These are phyloP conservation scores for Leptura quadrifasciata DNA, from an alignment of 2,888 invertebrate species.

Conservation along the genomic window DNA sequence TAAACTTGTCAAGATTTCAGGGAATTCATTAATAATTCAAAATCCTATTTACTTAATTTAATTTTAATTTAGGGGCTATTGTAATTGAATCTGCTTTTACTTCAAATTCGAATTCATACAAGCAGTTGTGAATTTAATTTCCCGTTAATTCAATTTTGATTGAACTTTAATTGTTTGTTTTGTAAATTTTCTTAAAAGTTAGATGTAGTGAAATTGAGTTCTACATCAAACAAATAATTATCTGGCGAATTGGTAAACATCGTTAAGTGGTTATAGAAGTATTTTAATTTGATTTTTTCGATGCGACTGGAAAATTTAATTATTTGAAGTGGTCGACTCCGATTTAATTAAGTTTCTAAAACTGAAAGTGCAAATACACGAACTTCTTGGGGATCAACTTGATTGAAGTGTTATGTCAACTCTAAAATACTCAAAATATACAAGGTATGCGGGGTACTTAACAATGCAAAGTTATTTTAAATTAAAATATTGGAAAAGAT, in stretches of 20 bases:
- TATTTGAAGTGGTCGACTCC: conserved; percentile 19
- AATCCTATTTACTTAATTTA: conserved; percentile 29
- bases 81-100: conserved; percentile 6
- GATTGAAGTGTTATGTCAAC: conserved; percentile 25
- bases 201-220: conserved; percentile 24
- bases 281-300: conserved; percentile 34
- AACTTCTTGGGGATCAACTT: neutral
- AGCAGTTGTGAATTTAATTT: conserved; percentile 32
- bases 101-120: conserved; percentile 12
- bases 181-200: conserved; percentile 32
- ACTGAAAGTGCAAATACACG: neutral
- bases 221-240: conserved; percentile 31
- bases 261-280: conserved; percentile 5
- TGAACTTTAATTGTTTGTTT: conserved; percentile 38
- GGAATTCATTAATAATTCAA: conserved; percentile 7
- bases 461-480: too few species aligned
- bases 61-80: conserved; percentile 27
- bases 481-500: too few species aligned
- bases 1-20: neutral
- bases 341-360: conserved; percentile 35
- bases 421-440: neutral
- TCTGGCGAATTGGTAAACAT: conserved; percentile 33
- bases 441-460: too few species aligned
- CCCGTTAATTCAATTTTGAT: conserved; percentile 36
- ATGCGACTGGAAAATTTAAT: conserved; percentile 29